Conservation (phyloP, 2,113 vertebrate species). For the Mixornis gularis region DNA sequence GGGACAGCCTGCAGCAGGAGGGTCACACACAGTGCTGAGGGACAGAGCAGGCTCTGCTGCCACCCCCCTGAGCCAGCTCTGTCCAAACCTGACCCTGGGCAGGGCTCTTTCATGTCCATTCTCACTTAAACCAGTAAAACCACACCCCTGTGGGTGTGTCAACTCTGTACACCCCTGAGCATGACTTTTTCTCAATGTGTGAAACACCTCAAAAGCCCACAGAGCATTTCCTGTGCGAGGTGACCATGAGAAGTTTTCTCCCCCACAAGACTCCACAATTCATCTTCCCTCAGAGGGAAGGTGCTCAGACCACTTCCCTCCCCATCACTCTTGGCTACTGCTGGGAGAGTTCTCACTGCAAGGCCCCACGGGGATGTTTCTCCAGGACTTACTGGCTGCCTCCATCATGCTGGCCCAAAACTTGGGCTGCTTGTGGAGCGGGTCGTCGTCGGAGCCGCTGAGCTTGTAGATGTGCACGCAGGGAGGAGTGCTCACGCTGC, state of each 20-base stretch:
- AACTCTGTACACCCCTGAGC: not conserved
- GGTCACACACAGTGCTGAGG: not conserved
- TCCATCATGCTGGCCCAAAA: slow-evolving; percentile 99
- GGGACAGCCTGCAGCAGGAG: slow-evolving; percentile 81
- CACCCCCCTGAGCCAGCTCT: not conserved
- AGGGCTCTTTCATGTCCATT: not conserved
- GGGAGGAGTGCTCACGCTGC: slow-evolving; percentile 89
- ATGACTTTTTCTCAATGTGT: not conserved
- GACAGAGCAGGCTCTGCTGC: not conserved
- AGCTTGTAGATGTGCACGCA: slow-evolving; percentile 96
- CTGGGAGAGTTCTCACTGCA: fast-evolving
- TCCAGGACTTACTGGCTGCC: slow-evolving; percentile 80
- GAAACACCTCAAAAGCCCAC: not conserved
- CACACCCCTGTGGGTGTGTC: not conserved
- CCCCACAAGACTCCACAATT: fast-evolving
- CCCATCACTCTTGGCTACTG: not conserved
- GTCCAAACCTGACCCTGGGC: not conserved
- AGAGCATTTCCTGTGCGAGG: not conserved
- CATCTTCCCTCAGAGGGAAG: not conserved
- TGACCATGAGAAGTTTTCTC: not conserved
- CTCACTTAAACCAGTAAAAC: not conserved
- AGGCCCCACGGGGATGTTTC: fast-evolving
- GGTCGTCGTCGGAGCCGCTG: slow-evolving; percentile 78
- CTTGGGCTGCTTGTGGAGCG: slow-evolving; percentile 85
- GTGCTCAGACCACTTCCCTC: not conserved